phyloP scores from a whole-genome alignment of 1,140 invertebrate species.

The Cotesia glomerata region DNA sequence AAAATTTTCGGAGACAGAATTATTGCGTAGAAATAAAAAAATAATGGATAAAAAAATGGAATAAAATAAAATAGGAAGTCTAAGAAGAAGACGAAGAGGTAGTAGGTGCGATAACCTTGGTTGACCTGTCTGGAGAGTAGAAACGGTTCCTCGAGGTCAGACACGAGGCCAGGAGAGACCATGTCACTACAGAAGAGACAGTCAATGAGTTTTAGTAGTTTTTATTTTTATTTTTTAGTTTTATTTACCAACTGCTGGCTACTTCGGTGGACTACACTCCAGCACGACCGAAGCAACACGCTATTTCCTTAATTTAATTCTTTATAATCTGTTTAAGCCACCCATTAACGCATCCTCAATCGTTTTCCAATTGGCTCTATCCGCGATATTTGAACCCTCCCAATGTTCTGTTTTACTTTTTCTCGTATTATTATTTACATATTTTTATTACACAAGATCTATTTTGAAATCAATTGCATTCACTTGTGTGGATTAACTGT shows the following conservation, averaged over 20 bases:
- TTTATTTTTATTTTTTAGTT: conserved; percentile 1
- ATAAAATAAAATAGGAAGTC: conserved; percentile 11
- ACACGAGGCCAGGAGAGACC: conserved; percentile 21
- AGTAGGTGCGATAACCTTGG: conserved; percentile 28
- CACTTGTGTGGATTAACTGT: conserved; percentile 6
- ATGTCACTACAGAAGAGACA: conserved; percentile 20
- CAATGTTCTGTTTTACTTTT: neutral
- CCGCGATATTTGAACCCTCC: conserved; percentile 13
- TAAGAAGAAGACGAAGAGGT: neutral
- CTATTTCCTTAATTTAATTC: conserved; percentile 53
- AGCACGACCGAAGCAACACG: conserved; percentile 41
- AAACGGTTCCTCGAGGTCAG: conserved; percentile 24
- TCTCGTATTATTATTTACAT: conserved; percentile 9
- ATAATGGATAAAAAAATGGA: conserved; percentile 2
- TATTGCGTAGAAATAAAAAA: neutral
- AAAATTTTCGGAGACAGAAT: neutral
- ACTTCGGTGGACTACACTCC: conserved; percentile 2
- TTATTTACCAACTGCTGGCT: neutral
- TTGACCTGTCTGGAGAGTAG: conserved; percentile 29
- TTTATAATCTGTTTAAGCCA: conserved; percentile 51
- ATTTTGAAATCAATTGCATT: neutral
- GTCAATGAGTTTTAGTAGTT: conserved; percentile 9
- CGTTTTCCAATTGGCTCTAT: neutral
- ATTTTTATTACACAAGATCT: conserved; percentile 1
- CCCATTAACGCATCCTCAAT: conserved; percentile 43